Conservation (phyloP, 1,140 invertebrate genomes). For the Drosophila watanabei region DNA sequence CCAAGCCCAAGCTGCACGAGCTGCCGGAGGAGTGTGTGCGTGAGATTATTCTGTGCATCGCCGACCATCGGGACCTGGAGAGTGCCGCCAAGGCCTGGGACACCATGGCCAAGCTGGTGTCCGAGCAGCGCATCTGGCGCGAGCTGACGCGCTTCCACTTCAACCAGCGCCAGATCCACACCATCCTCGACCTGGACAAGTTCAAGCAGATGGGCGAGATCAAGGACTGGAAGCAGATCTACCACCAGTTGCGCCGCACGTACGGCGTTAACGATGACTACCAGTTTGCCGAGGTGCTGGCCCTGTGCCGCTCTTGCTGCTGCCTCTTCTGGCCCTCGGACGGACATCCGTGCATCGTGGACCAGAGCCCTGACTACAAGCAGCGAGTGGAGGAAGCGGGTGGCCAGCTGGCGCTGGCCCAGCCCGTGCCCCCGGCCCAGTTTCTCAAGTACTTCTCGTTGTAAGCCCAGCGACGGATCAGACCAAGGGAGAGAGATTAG, state of each 20-base stretch:
- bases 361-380: conserved; percentile 92
- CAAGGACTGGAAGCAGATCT: conserved; percentile 90
- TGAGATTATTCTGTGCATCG: conserved; percentile 95
- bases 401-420: conserved; percentile 91
- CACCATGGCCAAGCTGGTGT: conserved; percentile 92
- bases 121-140: conserved; percentile 96
- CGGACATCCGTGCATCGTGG: conserved; percentile 95
- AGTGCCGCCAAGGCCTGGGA: conserved; percentile 88
- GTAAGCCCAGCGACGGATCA: conserved; percentile 85
- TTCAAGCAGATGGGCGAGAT: conserved; percentile 86
- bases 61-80: conserved; percentile 95
- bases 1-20: conserved; percentile 93
- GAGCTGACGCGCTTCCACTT: conserved; percentile 97
- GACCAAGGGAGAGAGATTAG: conserved; percentile 61
- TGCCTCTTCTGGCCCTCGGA: conserved; percentile 98
- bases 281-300: conserved; percentile 96
- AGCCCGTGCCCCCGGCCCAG: conserved; percentile 94
- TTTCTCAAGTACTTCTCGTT: conserved; percentile 97
- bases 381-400: conserved; percentile 92
- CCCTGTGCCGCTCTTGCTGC: conserved; percentile 97
- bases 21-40: conserved; percentile 97
- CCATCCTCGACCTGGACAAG: conserved; percentile 88
- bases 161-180: conserved; percentile 92
- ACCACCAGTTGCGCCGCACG: conserved; percentile 91
- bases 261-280: conserved; percentile 95